Evolutionary conservation across 2,797 vertebrate genomes (phyloP).

Genomic region (Poeciliopsis infans): DNA sequence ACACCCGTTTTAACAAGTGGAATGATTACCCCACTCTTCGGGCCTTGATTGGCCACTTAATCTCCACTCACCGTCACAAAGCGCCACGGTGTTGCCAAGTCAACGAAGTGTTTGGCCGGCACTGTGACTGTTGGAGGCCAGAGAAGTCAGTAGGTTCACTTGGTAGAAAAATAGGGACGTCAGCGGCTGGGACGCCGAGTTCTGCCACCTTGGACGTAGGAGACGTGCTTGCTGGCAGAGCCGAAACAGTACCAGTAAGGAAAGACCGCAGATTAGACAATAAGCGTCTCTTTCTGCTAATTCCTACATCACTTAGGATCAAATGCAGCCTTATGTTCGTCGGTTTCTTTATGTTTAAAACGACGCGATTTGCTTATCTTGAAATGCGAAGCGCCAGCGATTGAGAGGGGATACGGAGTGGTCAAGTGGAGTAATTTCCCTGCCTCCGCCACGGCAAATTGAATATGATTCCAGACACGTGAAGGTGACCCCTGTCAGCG

Average conservation of each 20-base stretch:
- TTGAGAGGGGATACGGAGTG: slow-evolving; percentile 62
- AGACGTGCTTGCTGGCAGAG: slow-evolving; percentile 54
- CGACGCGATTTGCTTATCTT: slow-evolving; percentile 65
- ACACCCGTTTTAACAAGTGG: slow-evolving; percentile 70
- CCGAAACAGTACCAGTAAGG: slow-evolving; percentile 8
- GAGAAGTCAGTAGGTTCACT: slow-evolving; percentile 38
- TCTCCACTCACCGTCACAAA: slow-evolving; percentile 70
- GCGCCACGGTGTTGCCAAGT: slow-evolving; percentile 68
- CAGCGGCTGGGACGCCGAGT: slow-evolving; percentile 45
- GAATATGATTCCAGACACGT: slow-evolving; percentile 81
- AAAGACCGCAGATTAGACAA: slow-evolving; percentile 13
- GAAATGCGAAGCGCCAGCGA: slow-evolving; percentile 47
- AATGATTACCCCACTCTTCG: slow-evolving; percentile 77
- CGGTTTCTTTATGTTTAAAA: slow-evolving; percentile 17
- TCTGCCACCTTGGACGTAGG: slow-evolving; percentile 64
- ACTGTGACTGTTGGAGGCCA: slow-evolving; percentile 14
- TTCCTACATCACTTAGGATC: slow-evolving; percentile 25
- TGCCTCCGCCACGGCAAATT: slow-evolving; percentile 74
- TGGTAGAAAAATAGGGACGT: slow-evolving; percentile 51
- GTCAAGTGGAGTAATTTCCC: slow-evolving; percentile 75
- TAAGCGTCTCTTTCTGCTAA: not conserved
- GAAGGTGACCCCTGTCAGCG: slow-evolving; percentile 86
- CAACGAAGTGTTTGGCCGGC: slow-evolving; percentile 46
- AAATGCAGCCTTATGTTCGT: slow-evolving; percentile 19
- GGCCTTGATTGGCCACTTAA: slow-evolving; percentile 83